Evolutionary conservation across 1,140 invertebrate genomes (phyloP).

Genomic region (Drosophila setifemur): DNA sequence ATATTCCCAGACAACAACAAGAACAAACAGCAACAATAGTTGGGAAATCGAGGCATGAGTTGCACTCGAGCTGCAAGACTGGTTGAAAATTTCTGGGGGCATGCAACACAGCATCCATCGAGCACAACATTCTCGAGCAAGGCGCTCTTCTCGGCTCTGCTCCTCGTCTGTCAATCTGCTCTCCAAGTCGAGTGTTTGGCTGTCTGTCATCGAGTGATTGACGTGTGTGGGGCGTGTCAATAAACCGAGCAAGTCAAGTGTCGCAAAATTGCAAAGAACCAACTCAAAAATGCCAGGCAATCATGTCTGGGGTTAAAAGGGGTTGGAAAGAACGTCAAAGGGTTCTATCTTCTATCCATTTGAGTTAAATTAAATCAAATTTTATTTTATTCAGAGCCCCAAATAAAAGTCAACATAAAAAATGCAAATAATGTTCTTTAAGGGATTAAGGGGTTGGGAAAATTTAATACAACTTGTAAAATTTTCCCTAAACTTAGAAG

Average conservation of each 20-base stretch:
- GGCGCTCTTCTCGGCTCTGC: constrained; percentile 2
- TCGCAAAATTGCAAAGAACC: constrained; percentile 38
- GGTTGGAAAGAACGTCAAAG: not conserved
- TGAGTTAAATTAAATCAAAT: constrained; percentile 7
- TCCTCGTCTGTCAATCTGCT: constrained; percentile 36
- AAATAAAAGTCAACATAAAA: not conserved
- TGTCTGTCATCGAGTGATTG: constrained; percentile 49
- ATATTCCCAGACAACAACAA: constrained; percentile 13
- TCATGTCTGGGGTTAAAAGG: not conserved
- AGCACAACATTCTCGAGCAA: not conserved
- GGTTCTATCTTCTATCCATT: not conserved
- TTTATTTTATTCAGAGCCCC: not conserved
- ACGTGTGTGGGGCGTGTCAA: constrained; percentile 47
- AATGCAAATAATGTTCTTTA: not conserved
- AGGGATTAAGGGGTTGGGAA: no score
- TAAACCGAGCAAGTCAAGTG: constrained; percentile 47
- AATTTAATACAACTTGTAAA: no score
- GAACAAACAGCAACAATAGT: not conserved
- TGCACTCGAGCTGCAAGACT: constrained; percentile 37
- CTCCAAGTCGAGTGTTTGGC: constrained; percentile 39
- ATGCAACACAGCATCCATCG: constrained; percentile 2
- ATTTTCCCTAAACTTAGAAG: no score
- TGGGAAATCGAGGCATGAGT: not conserved
- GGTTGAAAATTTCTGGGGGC: constrained; percentile 18
- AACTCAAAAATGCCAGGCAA: constrained; percentile 36